phyloP scores from a whole-genome alignment of 2,113 vertebrate species.

The Cinclus cinclus region DNA sequence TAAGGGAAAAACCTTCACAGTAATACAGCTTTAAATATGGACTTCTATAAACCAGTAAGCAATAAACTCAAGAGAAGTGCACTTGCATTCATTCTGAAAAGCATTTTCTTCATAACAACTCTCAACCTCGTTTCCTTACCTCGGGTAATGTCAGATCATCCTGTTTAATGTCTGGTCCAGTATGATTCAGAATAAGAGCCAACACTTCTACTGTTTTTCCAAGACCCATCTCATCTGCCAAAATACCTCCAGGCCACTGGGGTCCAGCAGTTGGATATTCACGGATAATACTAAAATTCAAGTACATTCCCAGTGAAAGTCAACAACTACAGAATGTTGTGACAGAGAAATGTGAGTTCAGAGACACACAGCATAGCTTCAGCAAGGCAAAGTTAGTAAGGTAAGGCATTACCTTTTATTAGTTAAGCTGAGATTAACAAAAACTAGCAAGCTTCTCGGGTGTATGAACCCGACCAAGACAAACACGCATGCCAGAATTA shows the following conservation, averaged over 20 bases:
- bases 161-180: conserved; percentile 82
- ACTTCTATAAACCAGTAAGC: background rate
- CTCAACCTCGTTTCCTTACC: conserved; percentile 71
- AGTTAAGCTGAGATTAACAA: background rate
- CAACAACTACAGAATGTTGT: background rate
- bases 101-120: background rate
- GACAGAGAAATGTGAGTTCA: background rate
- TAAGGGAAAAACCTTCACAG: background rate
- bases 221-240: conserved; percentile 98
- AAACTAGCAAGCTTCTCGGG: background rate
- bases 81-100: background rate
- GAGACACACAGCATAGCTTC: background rate
- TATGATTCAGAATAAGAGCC: conserved; percentile 91
- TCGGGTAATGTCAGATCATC: conserved; percentile 85
- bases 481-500: background rate
- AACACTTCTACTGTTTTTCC: conserved; percentile 97
- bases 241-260: conserved; percentile 93
- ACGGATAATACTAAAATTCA: conserved; percentile 82
- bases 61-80: background rate
- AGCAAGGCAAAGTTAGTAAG: background rate
- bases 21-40: background rate
- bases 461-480: background rate
- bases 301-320: conserved; percentile 1
- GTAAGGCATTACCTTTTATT: background rate
- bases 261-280: conserved; percentile 86